Base-by-base conservation (phyloP, 2,797 vertebrate species). In the Amphiprion clarkii region DNA sequence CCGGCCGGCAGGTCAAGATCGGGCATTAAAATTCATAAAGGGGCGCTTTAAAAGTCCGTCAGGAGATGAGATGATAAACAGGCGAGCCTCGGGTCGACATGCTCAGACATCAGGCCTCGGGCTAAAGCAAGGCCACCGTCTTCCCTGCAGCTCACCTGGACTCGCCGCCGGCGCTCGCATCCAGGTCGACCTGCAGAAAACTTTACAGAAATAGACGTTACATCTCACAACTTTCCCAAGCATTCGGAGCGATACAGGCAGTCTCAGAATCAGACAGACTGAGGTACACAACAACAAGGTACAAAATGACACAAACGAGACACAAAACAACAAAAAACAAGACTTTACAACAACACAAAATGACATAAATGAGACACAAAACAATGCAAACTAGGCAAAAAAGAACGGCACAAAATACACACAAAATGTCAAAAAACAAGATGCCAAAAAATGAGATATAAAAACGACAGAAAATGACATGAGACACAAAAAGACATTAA, bases 11-110 rank as follows among this genome's bases (percentile, higher is more conserved):
- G 23, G 83, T 92, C 82, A 87, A 83, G 76, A 85, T 71, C 83
- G 77, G 63, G 64, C 87, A 90, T 92, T 90, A 91, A 90, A 90
- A 91, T 92, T 90, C 72, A 92, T 84, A 75, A 84, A 77, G 83
- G 59, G 36, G 57, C 0, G 8, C 44, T 79, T 84, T 67, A 75
- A 78, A 81, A 67, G 44, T 70, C 69, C 54, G 71, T 81, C 61
- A 42, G 71, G 74, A 85, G 76, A 87, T 12, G 69, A 79, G 82
- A 62, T 55, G 67, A 79, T 82, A 84, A 89, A 88, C 65, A 83
- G 7, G 14, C 25, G 11, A 23, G 77, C 68, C 64, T 57, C 27
- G 10, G 74, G 87, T 82, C 13, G 36, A 67, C 78, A 68, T 49
- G 60, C 64, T 33, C 56, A 65, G 63, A 87, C 84, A 86, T 82